These are phyloP conservation scores for Megathymus violae DNA, from an alignment of 1,140 invertebrate genomes.

Conservation along the genomic window DNA sequence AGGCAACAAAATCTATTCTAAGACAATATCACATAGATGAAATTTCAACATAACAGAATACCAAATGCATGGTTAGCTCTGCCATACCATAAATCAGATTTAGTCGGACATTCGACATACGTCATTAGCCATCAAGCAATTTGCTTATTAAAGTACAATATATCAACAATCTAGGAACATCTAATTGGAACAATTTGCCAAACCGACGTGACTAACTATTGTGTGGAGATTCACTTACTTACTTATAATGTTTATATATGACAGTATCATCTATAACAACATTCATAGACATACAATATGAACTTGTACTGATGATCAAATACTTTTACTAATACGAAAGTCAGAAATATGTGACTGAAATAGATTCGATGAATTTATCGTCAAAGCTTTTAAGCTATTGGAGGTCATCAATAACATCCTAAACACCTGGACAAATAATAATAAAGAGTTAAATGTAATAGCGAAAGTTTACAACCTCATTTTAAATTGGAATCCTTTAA, in stretches of 20 bases:
- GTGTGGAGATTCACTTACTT: no score
- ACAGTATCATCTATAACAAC: no score
- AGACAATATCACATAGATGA: no score
- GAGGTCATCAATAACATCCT: no score
- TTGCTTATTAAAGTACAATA: constrained; percentile 29
- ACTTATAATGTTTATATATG: no score
- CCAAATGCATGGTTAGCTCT: not conserved
- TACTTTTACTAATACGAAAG: no score
- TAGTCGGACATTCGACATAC: constrained; percentile 18
- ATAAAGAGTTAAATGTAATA: constrained; percentile 1
- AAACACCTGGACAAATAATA: constrained; percentile 11
- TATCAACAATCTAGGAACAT: constrained; percentile 5
- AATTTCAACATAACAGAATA: not conserved
- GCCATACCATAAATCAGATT: constrained; percentile 15
- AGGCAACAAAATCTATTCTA: no score
- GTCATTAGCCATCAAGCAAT: constrained; percentile 27
- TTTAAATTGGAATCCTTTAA: constrained; percentile 13
- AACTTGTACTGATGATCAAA: not conserved
- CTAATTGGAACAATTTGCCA: constrained; percentile 24
- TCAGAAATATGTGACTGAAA: no score
- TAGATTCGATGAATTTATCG: no score
- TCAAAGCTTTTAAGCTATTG: not conserved
- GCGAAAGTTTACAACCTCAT: constrained; percentile 7
- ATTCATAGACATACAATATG: no score
- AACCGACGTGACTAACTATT: constrained; percentile 7